Evolutionary conservation across 2,888 invertebrate species (phyloP).

Genomic region (Escarpia spicata): DNA sequence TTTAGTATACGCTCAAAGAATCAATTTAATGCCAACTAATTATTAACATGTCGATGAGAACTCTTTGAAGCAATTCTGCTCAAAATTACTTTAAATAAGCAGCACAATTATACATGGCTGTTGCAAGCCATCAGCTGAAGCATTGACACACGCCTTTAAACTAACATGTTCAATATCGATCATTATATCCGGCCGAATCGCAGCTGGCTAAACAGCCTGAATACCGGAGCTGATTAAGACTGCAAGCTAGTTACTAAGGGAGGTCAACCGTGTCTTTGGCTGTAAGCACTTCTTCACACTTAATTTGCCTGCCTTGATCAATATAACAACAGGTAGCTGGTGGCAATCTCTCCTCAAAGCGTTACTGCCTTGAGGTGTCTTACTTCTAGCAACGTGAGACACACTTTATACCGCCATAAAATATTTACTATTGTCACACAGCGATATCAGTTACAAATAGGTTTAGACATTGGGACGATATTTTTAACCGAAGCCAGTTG

Average conservation of each 20-base stretch:
- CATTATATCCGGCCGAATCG: neutral
- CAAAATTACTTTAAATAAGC: constrained; percentile 3
- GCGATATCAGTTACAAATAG: neutral
- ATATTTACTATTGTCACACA: neutral
- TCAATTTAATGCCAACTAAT: neutral
- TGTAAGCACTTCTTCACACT: neutral
- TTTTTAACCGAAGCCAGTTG: neutral
- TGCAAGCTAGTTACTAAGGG: neutral
- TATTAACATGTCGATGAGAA: neutral
- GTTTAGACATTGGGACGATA: neutral
- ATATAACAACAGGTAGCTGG: neutral
- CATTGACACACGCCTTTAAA: neutral
- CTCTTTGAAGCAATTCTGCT: neutral
- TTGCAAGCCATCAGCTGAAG: neutral
- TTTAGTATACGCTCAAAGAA: neutral
- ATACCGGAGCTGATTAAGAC: constrained; percentile 3
- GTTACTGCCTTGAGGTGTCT: neutral
- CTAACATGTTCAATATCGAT: constrained; percentile 13
- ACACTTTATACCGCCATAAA: neutral
- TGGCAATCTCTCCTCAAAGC: neutral
- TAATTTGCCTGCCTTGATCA: constrained; percentile 11
- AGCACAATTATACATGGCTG: neutral
- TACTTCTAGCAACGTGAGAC: neutral
- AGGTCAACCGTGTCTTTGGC: neutral
- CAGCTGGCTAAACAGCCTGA: neutral